Evolutionary conservation across 2,113 vertebrate species (phyloP).

Genomic region (Alces alces): DNA sequence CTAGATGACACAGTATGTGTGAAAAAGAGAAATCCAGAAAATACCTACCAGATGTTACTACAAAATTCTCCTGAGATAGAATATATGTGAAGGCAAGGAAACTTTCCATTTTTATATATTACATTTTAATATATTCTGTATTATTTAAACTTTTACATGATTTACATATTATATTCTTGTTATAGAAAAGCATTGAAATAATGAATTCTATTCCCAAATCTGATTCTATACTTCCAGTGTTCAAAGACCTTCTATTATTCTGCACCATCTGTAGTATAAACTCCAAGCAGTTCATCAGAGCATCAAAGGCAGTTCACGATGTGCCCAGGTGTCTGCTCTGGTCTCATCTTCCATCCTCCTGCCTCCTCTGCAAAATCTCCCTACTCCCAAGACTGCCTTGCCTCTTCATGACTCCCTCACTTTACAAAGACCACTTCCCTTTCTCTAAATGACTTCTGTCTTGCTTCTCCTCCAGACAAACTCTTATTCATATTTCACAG

Average conservation of each 20-base stretch:
- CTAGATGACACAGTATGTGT: neutral
- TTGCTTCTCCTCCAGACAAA: neutral
- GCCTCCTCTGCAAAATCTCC: neutral
- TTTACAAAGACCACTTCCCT: neutral
- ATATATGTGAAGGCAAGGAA: neutral
- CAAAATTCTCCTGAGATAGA: neutral
- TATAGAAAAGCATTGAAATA: neutral
- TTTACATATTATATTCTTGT: neutral
- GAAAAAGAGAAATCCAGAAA: neutral
- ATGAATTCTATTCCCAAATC: neutral
- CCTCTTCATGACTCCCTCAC: neutral
- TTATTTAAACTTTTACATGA: neutral
- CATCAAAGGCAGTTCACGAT: fast-evolving
- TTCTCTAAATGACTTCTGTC: neutral
- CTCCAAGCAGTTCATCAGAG: neutral
- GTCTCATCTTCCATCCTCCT: neutral
- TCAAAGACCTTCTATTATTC: neutral
- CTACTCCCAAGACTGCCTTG: fast-evolving
- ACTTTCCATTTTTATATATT: neutral
- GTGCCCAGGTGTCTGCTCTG: neutral
- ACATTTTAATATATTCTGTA: neutral
- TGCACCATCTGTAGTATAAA: neutral
- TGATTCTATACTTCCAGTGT: neutral
- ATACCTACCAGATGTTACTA: neutral
- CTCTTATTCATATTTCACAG: neutral